Percentiles rank a stretch among this genome's conserved stretches.
phyloP scores from a whole-genome alignment of 2,113 vertebrate species.

The Motacilla alba region DNA sequence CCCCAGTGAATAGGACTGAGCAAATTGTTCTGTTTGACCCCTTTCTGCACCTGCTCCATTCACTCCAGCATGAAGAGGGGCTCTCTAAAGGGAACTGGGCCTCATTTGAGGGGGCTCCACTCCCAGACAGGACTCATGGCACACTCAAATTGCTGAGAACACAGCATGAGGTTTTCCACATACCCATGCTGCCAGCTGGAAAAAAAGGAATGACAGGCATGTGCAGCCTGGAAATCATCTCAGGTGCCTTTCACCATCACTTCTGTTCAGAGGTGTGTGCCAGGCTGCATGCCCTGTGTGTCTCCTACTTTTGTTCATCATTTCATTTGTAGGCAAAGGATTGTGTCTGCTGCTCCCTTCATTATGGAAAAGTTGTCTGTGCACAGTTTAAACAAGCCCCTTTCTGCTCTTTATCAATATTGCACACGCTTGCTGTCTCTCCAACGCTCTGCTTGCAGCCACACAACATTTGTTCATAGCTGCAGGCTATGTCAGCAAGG shows the following conservation, averaged over 20 bases:
- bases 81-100: not conserved
- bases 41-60: not conserved
- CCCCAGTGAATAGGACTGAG: rapidly evolving
- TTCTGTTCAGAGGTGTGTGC: not conserved
- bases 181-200: not conserved
- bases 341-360: not conserved
- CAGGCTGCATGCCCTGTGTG: not conserved
- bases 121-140: not conserved
- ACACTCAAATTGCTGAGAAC: not conserved
- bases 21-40: not conserved
- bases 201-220: not conserved
- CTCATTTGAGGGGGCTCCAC: rapidly evolving
- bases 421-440: conserved; percentile 36
- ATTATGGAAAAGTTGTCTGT: conserved; percentile 49
- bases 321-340: conserved; percentile 4
- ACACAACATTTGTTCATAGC: conserved; percentile 61
- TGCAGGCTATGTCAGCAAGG: conserved; percentile 49
- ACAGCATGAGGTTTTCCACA: rapidly evolving
- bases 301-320: not conserved
- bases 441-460: conserved; percentile 18
- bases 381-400: conserved; percentile 16
- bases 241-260: not conserved
- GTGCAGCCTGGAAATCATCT: not conserved
- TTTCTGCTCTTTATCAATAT: conserved; percentile 49
- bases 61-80: not conserved